These are phyloP conservation scores for Torymus auratus DNA, from an alignment of 2,888 invertebrate species.

Conservation along the genomic window DNA sequence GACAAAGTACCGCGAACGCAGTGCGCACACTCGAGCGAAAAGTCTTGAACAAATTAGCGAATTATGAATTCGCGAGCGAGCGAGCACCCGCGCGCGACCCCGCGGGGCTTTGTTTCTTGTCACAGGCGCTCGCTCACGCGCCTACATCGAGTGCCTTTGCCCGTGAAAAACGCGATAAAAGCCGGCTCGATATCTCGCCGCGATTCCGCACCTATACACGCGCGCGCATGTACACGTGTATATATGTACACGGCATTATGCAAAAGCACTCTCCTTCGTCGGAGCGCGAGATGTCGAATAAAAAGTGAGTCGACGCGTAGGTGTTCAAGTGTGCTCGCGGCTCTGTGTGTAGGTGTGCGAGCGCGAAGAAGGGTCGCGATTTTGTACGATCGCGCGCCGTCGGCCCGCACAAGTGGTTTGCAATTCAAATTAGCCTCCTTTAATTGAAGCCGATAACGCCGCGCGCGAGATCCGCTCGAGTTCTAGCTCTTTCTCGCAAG, in stretches of 20 bases:
- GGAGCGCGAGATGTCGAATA: conserved; percentile 32
- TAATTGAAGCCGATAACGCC: conserved; percentile 62
- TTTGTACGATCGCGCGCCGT: conserved; percentile 64
- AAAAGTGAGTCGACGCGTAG: conserved; percentile 42
- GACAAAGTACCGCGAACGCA: not conserved
- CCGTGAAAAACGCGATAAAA: conserved; percentile 49
- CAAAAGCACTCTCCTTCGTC: conserved; percentile 30
- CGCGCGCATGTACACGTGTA: not conserved
- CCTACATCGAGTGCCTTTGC: conserved; percentile 42
- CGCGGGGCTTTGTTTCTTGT: conserved; percentile 23
- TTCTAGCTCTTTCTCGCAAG: not conserved
- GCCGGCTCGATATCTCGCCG: not conserved
- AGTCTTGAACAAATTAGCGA: conserved; percentile 73
- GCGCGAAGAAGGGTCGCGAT: conserved; percentile 40
- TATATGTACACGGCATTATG: not conserved
- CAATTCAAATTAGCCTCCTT: conserved; percentile 73
- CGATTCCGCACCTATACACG: not conserved
- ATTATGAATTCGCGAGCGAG: conserved; percentile 69
- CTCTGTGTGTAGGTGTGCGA: conserved; percentile 50
- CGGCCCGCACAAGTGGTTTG: conserved; percentile 66
- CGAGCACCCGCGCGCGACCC: not conserved
- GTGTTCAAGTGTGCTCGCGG: conserved; percentile 32
- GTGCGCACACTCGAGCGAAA: conserved; percentile 63
- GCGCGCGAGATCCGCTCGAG: not conserved
- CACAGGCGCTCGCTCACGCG: conserved; percentile 13